Base-by-base conservation (phyloP, 2,113 vertebrate genomes). In the Asarcornis scutulata region DNA sequence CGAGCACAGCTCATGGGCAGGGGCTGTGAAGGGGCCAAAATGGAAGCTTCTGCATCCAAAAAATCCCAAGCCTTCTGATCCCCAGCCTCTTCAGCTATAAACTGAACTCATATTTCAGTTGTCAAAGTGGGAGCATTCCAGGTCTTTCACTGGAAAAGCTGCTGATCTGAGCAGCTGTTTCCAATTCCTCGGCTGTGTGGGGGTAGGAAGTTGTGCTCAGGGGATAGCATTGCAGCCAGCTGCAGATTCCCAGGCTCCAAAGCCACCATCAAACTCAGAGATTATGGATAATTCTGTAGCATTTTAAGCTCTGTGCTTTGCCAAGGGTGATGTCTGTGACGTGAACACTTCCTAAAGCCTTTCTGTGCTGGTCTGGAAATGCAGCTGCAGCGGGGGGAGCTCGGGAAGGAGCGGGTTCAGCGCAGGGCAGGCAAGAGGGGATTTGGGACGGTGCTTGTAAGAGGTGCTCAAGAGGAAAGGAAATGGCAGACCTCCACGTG, bases 61-160 rank as follows among this genome's bases (percentile, higher is more conserved):
- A 32, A 23, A 44, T 13, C 55, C 75, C 31, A n/a, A 66, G 27
- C 40, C 20, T 71, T 88, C 68, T 48, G 8, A 6, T 21, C 12
- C 22, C 7, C 0, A 5, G 46, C 5, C 8, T 11, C 55, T 44
- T 62, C 3, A 62, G 79, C 44, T 71, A 17, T 8, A 4, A 90
- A 38, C 55, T 17, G 2, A 77, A 23, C 42, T 82, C 0, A 0
- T 31, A 16, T 62, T 86, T 56, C 20, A 26, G 26, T 75, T n/a
- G 67, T 44, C 5, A 26, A 42, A 86, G n/a, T 1, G 59, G 56
- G 73, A 84, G 36, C 1, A 0, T 59, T 88, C 80, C 46, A 16
- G 63, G 71, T n/a, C 93, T 93, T 83, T 91, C n/a, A 67, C 69
- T 75, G 83, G 86, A 31, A 40, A 80, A 78, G 60, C 80, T 77